Base-by-base conservation (phyloP, 2,888 invertebrate species). In the Cataglyphis rosenhaueri region DNA sequence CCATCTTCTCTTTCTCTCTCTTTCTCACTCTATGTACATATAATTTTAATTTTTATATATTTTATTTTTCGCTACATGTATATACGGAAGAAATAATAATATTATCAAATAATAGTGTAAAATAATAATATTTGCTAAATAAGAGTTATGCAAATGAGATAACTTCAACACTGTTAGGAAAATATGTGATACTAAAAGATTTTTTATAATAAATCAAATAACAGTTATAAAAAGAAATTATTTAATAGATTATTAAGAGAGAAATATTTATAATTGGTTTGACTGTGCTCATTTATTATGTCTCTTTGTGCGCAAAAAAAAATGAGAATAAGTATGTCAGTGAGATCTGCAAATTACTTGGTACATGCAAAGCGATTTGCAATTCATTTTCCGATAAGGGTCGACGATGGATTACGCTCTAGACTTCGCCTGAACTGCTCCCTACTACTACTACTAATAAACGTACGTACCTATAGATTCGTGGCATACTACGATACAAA, bases 381-480 rank as follows among this genome's bases (percentile, higher is more conserved):
- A 79, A 79, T 79, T 79, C 70, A 79, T 79, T 70, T 79, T 61
- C 44, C 78, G 59, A 70, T 70, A 79, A 79, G 68, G 8, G 41
- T 15, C 38, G 78, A 70, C 78, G 18, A 79, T 79, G 70, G 35
- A 70, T 79, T 70, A 35, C 41, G 8, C 21, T 52, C n/a, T 57
- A 32, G 52, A 25, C 25, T 55, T 18, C 32, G n/a, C 32, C 12
- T 12, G 25, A 32, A 44, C 18, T 66, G 68, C 25, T 59, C 44
- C 21, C 44, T 18, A 66, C 57, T 15, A 59, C 41, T 55, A 32
- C 48, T 52, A 44, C 59, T 21, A 79, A 70, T 6, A 21, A 25
- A 59, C 29, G 15, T 78, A 44, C 68, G 29, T 52, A 74, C 15
- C 62, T 74, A 52, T 52, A 35, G 21, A 32, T 10, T n/a, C 18